Evolutionary conservation across 2,797 vertebrate species (phyloP), one percentile per base, ranked within the genome.

Genomic region (Mastacembelus armatus): DNA sequence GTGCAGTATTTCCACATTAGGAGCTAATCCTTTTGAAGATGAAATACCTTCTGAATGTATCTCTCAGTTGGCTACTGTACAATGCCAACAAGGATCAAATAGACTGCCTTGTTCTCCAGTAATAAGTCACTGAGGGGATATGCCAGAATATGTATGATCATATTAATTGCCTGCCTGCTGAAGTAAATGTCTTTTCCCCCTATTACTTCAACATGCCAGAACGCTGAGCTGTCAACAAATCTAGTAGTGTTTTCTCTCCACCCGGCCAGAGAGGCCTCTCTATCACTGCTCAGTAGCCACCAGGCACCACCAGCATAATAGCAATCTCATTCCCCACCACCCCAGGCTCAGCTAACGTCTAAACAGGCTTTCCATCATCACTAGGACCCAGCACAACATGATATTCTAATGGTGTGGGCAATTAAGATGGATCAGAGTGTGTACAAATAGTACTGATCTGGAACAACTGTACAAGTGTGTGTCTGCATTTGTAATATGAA

Each of bases 81-180:
- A 50, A 51, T 80, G 61, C 81, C 77, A 86, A 77, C 79, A 71
- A 72, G 67, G 74, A 85, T 88, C 67, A 84, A 78, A 84, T 66
- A 62, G 49, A 52, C 55, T 40, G 54, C 67, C 78, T 85, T 86
- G 64, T 85, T 85, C 44, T 83, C 39, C 14, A 58, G 60, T 66
- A 58, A 78, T 77, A 81, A 81, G 62, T 77, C 70, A 74, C 47
- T 73, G 66, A 65, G 65, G 66, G 66, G 62, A 66, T 66, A 62
- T 51, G 67, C 66, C 59, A 66, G 60, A 78, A 66, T 70, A 67
- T 61, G 58, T 71, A 72, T 63, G 62, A 84, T 89, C 73, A 57
- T 66, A 69, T 78, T 81, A 83, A 86, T 83, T 83, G 76, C 54
- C 71, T 79, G 44, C 70, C 76, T 77, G 70, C 70, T 77, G 61